Conservation (phyloP, 2,888 invertebrate species). For the Falcaria lacertinaria region DNA sequence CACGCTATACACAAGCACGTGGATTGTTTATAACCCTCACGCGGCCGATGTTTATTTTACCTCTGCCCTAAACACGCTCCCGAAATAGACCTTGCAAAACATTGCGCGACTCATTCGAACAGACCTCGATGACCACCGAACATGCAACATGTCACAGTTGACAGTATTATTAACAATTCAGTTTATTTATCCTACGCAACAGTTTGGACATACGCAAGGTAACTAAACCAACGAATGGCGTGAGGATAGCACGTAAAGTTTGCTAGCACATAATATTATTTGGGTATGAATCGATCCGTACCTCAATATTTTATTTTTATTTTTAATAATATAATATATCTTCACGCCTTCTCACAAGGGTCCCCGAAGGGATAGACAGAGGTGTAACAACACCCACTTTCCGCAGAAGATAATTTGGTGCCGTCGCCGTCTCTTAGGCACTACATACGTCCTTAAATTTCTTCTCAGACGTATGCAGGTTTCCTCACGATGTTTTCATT, state of each 20-base stretch:
- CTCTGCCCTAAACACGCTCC: background rate
- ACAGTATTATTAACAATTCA: background rate
- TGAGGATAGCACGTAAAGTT: conserved; percentile 18
- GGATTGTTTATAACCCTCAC: background rate
- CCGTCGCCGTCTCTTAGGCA: too few relatives aligned
- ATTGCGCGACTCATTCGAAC: background rate
- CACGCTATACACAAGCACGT: background rate
- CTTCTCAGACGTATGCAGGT: too few relatives aligned
- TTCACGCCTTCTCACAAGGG: too few relatives aligned
- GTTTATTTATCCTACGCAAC: background rate
- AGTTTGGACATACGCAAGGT: background rate
- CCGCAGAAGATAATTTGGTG: too few relatives aligned
- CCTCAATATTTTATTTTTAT: too few relatives aligned
- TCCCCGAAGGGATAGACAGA: too few relatives aligned
- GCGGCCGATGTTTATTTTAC: background rate
- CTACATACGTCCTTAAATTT: too few relatives aligned
- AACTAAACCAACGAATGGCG: background rate
- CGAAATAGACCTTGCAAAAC: background rate
- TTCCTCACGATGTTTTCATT: too few relatives aligned
- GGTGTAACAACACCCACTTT: too few relatives aligned
- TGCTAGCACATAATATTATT: too few relatives aligned
- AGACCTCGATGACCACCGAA: background rate
- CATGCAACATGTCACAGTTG: background rate
- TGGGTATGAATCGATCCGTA: too few relatives aligned
- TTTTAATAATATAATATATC: too few relatives aligned